Evolutionary conservation across 1,140 invertebrate species (phyloP).

Genomic region (Lepeophtheirus salmonis): DNA sequence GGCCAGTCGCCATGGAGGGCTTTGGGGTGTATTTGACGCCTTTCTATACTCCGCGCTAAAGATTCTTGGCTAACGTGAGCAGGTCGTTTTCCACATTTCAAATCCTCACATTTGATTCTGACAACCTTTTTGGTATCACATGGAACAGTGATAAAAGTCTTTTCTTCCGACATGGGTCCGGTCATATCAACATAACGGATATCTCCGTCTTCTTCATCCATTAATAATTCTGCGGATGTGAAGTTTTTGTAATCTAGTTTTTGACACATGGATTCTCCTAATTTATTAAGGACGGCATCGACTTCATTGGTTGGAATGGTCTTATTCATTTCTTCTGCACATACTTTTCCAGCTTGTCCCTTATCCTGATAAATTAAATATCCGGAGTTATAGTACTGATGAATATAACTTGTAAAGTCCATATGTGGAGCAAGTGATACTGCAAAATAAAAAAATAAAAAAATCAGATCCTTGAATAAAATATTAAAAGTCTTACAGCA

Average conservation of each 20-base stretch:
- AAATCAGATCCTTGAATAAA: no score
- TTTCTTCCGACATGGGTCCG: conserved; percentile 30
- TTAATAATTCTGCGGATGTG: not conserved
- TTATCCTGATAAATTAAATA: conserved; percentile 64
- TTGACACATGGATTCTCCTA: conserved; percentile 52
- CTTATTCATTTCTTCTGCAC: conserved; percentile 46
- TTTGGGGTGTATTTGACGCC: conserved; percentile 25
- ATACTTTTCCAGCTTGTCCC: conserved; percentile 54
- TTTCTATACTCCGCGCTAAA: conserved; percentile 30
- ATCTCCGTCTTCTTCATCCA: conserved; percentile 27
- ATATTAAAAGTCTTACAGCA: conserved; percentile 43
- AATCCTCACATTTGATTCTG: conserved; percentile 20
- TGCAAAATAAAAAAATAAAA: conserved; percentile 25
- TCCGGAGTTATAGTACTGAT: conserved; percentile 44
- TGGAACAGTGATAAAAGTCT: conserved; percentile 9
- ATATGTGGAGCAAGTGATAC: conserved; percentile 50
- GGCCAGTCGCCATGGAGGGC: conserved; percentile 46
- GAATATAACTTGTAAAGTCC: conserved; percentile 29
- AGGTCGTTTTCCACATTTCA: conserved; percentile 55
- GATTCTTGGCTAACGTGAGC: conserved; percentile 22
- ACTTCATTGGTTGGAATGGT: conserved; percentile 31
- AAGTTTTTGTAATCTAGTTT: conserved; percentile 50
- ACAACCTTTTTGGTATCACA: conserved; percentile 4
- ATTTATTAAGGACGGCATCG: conserved; percentile 38
- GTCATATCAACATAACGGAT: conserved; percentile 49